Conservation (phyloP, 35 echinoderm and acorn worm genomes). For the Lytechinus variegatus region DNA sequence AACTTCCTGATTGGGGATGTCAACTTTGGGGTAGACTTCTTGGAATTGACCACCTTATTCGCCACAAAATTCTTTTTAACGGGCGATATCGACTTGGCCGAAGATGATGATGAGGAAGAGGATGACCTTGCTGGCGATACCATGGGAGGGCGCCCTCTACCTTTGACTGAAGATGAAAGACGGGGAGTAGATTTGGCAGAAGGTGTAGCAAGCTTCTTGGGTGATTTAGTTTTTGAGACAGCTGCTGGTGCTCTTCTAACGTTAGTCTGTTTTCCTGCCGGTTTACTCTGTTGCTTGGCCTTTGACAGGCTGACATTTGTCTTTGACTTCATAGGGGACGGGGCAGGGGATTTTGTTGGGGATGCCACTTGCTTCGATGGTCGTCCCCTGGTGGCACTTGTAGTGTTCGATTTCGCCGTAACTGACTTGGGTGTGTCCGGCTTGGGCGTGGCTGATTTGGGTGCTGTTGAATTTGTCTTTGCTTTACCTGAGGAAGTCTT, state of each 20-base stretch:
- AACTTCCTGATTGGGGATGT: slow-evolving; percentile 25
- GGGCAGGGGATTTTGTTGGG: neutral
- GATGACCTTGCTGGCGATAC: slow-evolving; percentile 27
- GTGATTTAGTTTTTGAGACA: neutral
- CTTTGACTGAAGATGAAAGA: slow-evolving; percentile 41
- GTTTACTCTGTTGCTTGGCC: neutral
- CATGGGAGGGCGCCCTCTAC: slow-evolving; percentile 33
- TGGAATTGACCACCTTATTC: neutral
- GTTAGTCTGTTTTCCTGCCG: neutral
- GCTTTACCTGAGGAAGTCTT: neutral
- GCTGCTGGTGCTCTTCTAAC: neutral
- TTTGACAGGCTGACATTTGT: neutral
- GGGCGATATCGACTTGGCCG: neutral
- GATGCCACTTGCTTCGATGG: neutral
- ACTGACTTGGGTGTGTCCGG: neutral
- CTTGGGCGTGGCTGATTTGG: neutral
- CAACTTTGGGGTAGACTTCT: neutral
- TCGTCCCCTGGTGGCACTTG: neutral
- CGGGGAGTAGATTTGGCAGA: slow-evolving; percentile 23
- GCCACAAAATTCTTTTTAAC: neutral
- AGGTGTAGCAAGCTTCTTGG: slow-evolving; percentile 21
- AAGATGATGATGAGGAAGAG: slow-evolving; percentile 19
- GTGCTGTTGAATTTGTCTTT: neutral
- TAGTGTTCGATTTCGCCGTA: neutral
- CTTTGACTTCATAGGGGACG: neutral